Evolutionary conservation across 2,888 invertebrate species (phyloP).

Genomic region (Rhamnusium bicolor): DNA sequence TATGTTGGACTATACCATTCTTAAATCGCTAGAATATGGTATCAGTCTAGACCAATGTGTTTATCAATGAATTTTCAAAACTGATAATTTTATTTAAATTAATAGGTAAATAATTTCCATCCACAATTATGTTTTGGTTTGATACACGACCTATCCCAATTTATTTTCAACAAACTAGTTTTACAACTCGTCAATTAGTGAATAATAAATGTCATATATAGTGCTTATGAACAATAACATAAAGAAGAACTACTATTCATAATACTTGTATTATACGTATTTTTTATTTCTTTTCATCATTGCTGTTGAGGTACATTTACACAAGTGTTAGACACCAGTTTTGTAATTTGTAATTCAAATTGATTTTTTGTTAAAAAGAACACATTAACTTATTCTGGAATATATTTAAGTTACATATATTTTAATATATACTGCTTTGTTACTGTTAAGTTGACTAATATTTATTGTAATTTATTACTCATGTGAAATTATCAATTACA

Average conservation of each 20-base stretch:
- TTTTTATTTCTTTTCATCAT: background rate
- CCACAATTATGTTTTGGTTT: conserved; percentile 2
- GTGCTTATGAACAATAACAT: conserved; percentile 5
- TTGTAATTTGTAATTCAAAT: conserved; percentile 17
- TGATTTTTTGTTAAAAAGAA: background rate
- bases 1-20: no score
- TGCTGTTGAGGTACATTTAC: background rate
- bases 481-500: no score
- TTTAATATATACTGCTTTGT: background rate
- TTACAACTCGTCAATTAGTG: conserved; percentile 8
- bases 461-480: background rate
- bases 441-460: background rate
- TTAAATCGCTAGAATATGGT: background rate
- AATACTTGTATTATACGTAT: conserved; percentile 18
- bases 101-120: conserved; percentile 3
- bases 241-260: conserved; percentile 9
- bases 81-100: background rate
- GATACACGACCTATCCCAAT: conserved; percentile 26
- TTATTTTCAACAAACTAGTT: conserved; percentile 15
- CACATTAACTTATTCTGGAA: background rate
- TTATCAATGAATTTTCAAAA: background rate
- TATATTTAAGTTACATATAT: background rate
- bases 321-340: background rate
- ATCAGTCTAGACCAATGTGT: background rate
- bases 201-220: conserved; percentile 22